Evolutionary conservation across 2,888 invertebrate genomes (phyloP).

Genomic region (Stomorhina lunata): DNA sequence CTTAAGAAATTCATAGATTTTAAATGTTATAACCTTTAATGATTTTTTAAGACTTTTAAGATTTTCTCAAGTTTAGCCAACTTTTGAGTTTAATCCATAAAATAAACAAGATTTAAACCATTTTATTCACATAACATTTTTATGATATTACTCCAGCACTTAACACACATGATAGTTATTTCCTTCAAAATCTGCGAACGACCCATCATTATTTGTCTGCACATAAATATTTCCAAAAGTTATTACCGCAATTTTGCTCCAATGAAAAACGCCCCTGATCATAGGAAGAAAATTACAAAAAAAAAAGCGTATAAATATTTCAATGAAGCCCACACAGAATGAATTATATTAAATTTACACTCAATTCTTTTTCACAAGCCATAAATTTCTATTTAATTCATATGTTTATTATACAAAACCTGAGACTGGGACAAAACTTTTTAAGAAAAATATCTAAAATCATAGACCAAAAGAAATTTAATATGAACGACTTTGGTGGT

Average conservation of each 20-base stretch:
- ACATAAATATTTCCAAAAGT: constrained; percentile 44
- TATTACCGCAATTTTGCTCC: constrained; percentile 55
- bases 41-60: background rate
- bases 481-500: constrained; percentile 53
- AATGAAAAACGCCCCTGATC: constrained; percentile 55
- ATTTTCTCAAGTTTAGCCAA: background rate
- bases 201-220: constrained; percentile 53
- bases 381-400: constrained; percentile 62
- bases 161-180: constrained; percentile 5
- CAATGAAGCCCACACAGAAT: constrained; percentile 62
- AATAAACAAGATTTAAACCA: too few species aligned
- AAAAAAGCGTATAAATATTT: constrained; percentile 59
- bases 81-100: too few species aligned
- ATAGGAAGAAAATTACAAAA: constrained; percentile 15
- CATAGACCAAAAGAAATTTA: constrained; percentile 45
- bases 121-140: constrained; percentile 13
- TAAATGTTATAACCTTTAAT: constrained; percentile 38
- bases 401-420: constrained; percentile 22
- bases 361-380: constrained; percentile 58
- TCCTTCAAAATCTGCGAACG: constrained; percentile 27
- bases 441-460: background rate
- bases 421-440: background rate
- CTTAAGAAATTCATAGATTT: constrained; percentile 6
- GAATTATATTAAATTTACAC: constrained; percentile 64
- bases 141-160: constrained; percentile 3